Evolutionary conservation across 2,113 vertebrate species (phyloP).

Genomic region (Phalacrocorax pelagicus): DNA sequence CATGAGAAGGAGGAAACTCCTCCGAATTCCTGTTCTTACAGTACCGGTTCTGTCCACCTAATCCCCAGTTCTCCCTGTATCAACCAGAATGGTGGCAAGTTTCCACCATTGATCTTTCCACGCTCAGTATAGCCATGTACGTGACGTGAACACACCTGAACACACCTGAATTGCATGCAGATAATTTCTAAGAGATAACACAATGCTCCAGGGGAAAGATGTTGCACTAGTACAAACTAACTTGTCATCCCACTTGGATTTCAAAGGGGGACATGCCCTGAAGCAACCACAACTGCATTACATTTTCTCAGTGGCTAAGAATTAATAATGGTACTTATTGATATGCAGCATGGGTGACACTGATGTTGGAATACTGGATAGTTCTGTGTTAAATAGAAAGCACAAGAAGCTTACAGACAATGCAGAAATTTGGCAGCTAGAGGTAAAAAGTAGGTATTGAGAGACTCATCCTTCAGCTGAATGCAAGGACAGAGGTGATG

Average conservation of each 20-base stretch:
- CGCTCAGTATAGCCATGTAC: accelerated
- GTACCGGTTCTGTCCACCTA: background rate
- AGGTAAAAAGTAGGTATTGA: background rate
- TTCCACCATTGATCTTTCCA: background rate
- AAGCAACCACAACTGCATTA: background rate
- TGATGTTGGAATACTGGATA: background rate
- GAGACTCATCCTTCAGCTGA: background rate
- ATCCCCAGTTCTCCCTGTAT: background rate
- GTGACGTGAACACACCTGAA: background rate
- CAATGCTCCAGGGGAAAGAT: background rate
- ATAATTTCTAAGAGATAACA: background rate
- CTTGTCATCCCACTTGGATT: background rate
- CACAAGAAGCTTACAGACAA: background rate
- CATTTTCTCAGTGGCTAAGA: background rate
- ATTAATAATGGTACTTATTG: background rate
- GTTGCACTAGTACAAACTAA: background rate
- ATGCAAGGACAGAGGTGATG: background rate
- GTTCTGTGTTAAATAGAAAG: background rate
- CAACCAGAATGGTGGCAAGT: background rate
- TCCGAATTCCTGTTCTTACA: background rate
- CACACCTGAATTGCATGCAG: background rate
- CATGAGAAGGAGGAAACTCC: background rate
- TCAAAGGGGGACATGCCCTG: background rate
- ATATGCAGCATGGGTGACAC: background rate
- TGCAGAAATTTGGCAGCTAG: background rate